Conservation (phyloP, 2,113 vertebrate genomes). For the Toxotes jaculatrix region DNA sequence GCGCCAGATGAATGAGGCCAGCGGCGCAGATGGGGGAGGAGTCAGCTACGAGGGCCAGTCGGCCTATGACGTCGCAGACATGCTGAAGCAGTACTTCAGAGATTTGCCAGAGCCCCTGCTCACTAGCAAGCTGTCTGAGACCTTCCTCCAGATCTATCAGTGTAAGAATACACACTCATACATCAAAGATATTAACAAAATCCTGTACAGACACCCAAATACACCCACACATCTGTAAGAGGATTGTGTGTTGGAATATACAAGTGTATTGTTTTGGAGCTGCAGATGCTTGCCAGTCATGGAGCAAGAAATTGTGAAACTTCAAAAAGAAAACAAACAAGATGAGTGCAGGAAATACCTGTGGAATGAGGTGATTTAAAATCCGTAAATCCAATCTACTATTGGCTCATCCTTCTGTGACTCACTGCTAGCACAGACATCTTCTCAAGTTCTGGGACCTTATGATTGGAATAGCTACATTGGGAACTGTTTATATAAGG, state of each 20-base stretch:
- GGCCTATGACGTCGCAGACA: constrained; percentile 96
- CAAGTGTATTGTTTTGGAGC: constrained; percentile 22
- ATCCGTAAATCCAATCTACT: constrained; percentile 16
- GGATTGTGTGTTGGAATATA: background rate
- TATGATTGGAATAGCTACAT: background rate
- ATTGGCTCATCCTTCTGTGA: constrained; percentile 1
- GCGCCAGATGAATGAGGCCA: constrained; percentile 94
- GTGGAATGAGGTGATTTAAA: constrained; percentile 43
- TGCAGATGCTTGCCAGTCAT: constrained; percentile 31
- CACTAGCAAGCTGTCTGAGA: constrained; percentile 96
- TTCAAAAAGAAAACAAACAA: constrained; percentile 46
- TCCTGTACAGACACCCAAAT: background rate
- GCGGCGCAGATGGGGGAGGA: constrained; percentile 86
- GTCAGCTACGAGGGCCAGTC: constrained; percentile 96
- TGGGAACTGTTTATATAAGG: constrained; percentile 33
- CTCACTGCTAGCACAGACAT: constrained; percentile 4
- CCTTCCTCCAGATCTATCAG: constrained; percentile 97
- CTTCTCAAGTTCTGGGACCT: background rate
- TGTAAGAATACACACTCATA: constrained; percentile 86
- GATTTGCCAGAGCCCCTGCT: constrained; percentile 96
- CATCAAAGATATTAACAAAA: background rate
- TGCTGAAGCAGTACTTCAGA: constrained; percentile 98
- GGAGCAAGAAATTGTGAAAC: constrained; percentile 44
- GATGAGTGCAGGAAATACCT: constrained; percentile 67
- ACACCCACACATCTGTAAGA: background rate